Evolutionary conservation across 2,113 vertebrate genomes (phyloP), one percentile per base, ranked within the genome.

Genomic region (Stomatorhinus ivindoensis): DNA sequence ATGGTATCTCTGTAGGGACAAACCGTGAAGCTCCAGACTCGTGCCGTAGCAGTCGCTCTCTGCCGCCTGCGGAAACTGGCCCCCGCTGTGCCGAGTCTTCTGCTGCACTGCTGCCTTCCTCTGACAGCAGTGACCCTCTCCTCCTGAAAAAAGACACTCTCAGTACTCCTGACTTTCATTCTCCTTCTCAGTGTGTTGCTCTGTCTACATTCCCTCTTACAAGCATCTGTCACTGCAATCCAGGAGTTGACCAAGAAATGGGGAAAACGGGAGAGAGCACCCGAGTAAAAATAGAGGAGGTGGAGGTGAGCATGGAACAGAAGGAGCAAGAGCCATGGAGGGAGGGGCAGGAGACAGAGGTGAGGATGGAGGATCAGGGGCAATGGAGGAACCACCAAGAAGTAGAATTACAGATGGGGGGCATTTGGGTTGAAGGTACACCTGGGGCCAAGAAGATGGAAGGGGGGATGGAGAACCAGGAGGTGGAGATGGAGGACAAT

Each of bases 391-490:
- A 44, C 15, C 42, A 46, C 44, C 39, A 84, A 84, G 15, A 19
- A 15, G 39, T 17, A 39, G 6, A 80, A 80, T 39, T 80, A 19
- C 11, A 5, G 73, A 42, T 80, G 6, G 0, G 73, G 35, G 15
- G 13, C 35, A 2, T 39, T 42, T 39, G 35, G 73, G 73, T 13
- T 80, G 15, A 42, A 7, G 73, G 31, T 80, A 19, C 19, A 3
- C 15, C 35, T 80, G 73, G 35, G 73, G 15, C 4, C 83, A 44
- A 86, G 24, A 24, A 10, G 10, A 42, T 86, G 47, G 83, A 86
- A 47, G 24, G 4, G 24, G 24, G 4, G 13, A 3, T 61, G 39
- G 95, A 95, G 27, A 19, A 86, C 92, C 94, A 94, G 31, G 93
- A 95, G 89, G 93, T 93, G 88, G 90, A 91, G 15, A 1, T 4